Conservation (phyloP, 2,113 vertebrate species). For the Neolamprologus longior region DNA sequence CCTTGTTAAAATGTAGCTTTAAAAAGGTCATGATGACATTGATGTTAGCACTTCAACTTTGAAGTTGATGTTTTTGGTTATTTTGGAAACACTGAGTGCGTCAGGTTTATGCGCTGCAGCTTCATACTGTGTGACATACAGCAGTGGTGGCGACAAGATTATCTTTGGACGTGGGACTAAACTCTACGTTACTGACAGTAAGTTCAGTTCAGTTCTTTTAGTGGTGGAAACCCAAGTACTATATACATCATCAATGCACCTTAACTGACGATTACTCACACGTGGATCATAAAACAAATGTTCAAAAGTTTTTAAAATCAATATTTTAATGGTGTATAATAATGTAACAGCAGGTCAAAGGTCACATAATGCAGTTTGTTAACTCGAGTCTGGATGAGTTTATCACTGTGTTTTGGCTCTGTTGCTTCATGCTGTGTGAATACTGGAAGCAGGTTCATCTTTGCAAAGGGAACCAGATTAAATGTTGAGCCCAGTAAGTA, state of each 20-base stretch:
- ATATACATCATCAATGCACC: background rate
- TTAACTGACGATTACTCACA: fast-evolving
- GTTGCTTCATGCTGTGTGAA: constrained; percentile 7
- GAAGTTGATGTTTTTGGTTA: background rate
- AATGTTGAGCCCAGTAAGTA: background rate
- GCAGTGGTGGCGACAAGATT: fast-evolving
- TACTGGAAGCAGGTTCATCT: background rate
- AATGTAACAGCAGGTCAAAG: background rate
- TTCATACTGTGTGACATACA: background rate
- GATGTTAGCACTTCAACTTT: background rate
- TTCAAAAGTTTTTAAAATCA: background rate
- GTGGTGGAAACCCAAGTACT: fast-evolving
- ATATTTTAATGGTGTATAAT: fast-evolving
- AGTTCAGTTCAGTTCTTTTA: background rate
- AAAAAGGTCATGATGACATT: background rate
- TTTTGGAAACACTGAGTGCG: background rate
- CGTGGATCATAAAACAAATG: fast-evolving
- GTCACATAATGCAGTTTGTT: background rate
- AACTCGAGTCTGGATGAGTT: background rate
- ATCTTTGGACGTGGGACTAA: background rate
- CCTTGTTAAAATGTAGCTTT: background rate
- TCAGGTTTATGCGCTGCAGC: background rate
- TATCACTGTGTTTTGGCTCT: background rate
- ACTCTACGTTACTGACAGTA: fast-evolving
- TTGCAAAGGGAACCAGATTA: background rate